Conservation (phyloP, 2,888 invertebrate genomes). For the Mythimna ferrago region DNA sequence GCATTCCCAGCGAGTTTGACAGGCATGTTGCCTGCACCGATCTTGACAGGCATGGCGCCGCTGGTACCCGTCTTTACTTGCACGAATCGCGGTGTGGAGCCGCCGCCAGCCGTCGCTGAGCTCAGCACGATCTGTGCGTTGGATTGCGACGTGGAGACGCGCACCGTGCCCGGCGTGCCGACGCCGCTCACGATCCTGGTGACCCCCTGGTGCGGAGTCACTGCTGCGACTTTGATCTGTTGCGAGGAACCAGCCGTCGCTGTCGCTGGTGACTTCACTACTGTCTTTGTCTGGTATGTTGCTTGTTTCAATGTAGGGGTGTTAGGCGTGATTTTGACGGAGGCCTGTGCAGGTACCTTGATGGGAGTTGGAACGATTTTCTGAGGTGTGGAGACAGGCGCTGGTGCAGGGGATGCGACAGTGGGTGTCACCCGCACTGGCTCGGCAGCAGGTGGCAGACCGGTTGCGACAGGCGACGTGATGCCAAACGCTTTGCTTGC, state of each 20-base stretch:
- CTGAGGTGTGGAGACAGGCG: constrained; percentile 81
- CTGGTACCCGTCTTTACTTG: constrained; percentile 85
- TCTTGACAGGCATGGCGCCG: constrained; percentile 81
- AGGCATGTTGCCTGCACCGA: constrained; percentile 81
- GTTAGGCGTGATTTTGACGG: constrained; percentile 83
- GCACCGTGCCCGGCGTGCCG: constrained; percentile 79
- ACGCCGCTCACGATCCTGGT: constrained; percentile 86
- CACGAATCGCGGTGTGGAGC: constrained; percentile 82
- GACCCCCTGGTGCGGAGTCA: constrained; percentile 82
- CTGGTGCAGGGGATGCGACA: constrained; percentile 73
- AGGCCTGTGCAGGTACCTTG: constrained; percentile 78
- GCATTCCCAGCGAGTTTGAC: constrained; percentile 85
- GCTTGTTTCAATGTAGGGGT: constrained; percentile 82
- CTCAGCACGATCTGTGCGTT: constrained; percentile 83
- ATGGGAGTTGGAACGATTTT: constrained; percentile 80
- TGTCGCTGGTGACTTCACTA: constrained; percentile 78
- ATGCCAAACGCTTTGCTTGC: constrained; percentile 83
- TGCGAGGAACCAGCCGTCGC: constrained; percentile 81
- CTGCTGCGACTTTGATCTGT: constrained; percentile 85
- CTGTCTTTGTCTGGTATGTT: constrained; percentile 79
- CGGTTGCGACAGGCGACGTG: constrained; percentile 75
- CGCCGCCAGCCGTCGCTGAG: constrained; percentile 73
- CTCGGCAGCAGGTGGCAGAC: constrained; percentile 65
- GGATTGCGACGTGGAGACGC: constrained; percentile 84
- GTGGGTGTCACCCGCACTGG: constrained; percentile 74